Base-by-base conservation (phyloP, 2,797 vertebrate species). In the Picus viridis region DNA sequence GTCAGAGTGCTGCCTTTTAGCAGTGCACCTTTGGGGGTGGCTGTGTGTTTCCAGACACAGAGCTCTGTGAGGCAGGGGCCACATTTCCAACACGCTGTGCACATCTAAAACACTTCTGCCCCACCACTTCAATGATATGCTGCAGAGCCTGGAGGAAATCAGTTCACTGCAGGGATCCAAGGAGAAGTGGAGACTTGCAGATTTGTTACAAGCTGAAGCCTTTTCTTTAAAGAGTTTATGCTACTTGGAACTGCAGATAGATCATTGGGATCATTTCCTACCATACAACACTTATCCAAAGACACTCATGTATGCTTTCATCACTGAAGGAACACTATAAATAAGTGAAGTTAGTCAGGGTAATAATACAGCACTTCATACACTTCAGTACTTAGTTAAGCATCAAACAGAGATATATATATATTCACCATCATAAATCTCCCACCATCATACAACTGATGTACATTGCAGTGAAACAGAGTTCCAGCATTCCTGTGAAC, bases 401-500 rank as follows among this genome's bases (percentile, higher is more conserved):
- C 69, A 86, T 89, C 27, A 65, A 73, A 82, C 59, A 88, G 47
- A 51, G 49, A 39, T 39, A 39, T 39, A 39, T 22, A 73, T 1
- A 74, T 19, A 81, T 89, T 63, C 41, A 78, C 27, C 83, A 69
- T 15, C 41, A 90, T 24, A 30, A 74, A 83, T 75, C 62, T 77
- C 86, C 64, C 87, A 73, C 69, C 83, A 69, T 80, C 83, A 87
- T 67, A 92, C 65, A 89, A 65, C 1, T 71, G 77, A 70, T 91
- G 71, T 12, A 69, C 92, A 90, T 69, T n/a, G 70, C 82, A 83
- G 86, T 59, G 78, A 61, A 56, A 72, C 24, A 51, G 79, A 77
- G 45, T 90, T 84, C 29, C 90, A 83, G 95, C 96, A 97, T 96
- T 96, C 93, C 95, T 82, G 69, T 68, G 41, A 79, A 87, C 96